phyloP scores from a whole-genome alignment of 2,113 vertebrate genomes.

The Proterorhinus semilunaris region DNA sequence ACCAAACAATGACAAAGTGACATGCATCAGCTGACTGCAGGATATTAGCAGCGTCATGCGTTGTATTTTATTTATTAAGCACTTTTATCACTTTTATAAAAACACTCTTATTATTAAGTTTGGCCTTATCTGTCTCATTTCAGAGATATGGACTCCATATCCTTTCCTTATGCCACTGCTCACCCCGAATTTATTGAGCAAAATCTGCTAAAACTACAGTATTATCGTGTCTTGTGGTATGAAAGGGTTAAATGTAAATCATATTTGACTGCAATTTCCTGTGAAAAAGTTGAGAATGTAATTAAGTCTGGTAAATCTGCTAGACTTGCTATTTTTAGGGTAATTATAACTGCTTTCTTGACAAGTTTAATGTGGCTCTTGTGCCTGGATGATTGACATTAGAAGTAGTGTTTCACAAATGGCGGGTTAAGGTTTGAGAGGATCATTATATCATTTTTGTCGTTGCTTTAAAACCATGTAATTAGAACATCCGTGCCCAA shows the following conservation, averaged over 20 bases:
- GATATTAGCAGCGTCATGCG: neutral
- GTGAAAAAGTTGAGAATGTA: neutral
- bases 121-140: constrained; percentile 1
- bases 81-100: constrained; percentile 4
- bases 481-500: too few relatives aligned
- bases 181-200: neutral
- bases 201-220: neutral
- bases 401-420: neutral
- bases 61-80: constrained; percentile 9
- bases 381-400: neutral
- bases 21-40: neutral
- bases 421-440: too few relatives aligned
- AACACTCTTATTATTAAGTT: constrained; percentile 7
- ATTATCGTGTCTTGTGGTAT: neutral
- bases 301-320: neutral
- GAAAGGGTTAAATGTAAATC: neutral
- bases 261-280: neutral
- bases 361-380: neutral
- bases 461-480: too few relatives aligned
- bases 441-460: too few relatives aligned
- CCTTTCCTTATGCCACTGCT: neutral
- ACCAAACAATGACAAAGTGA: constrained; percentile 9
- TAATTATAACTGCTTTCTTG: neutral
- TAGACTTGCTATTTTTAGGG: neutral
- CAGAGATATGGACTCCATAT: neutral